Percentiles rank a stretch among this genome's conserved stretches.
These are phyloP conservation scores for Catocala nupta DNA, from an alignment of 2,888 invertebrate species.

Conservation along the genomic window DNA sequence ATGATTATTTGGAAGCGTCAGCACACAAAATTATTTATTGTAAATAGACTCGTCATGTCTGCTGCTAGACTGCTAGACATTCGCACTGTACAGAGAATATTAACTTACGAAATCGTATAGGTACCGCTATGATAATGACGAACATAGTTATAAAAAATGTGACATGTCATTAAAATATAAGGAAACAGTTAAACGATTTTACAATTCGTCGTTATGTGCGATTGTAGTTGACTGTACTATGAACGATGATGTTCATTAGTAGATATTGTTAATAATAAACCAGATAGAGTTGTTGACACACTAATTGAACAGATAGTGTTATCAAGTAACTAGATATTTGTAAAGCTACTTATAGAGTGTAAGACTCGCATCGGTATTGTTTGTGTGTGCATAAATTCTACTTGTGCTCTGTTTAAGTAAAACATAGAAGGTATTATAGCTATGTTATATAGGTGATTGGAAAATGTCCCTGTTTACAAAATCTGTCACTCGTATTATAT, in stretches of 20 bases:
- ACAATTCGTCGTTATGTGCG: neutral
- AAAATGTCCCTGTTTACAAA: too few species aligned
- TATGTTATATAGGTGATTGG: too few species aligned
- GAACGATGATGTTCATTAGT: conserved; percentile 55
- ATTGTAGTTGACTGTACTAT: conserved; percentile 53
- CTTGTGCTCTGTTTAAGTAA: conserved; percentile 15
- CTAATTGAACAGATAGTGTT: conserved; percentile 79
- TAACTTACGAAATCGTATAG: neutral
- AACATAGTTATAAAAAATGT: too few species aligned
- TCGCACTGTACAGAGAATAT: neutral
- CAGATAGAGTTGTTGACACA: conserved; percentile 81
- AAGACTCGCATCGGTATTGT: conserved; percentile 38
- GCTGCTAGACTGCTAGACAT: conserved; percentile 26
- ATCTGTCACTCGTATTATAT: too few species aligned
- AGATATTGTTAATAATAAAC: conserved; percentile 68
- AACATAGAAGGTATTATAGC: too few species aligned
- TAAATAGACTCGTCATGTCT: conserved; percentile 33
- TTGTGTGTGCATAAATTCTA: conserved; percentile 34
- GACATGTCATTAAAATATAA: too few species aligned
- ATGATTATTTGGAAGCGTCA: conserved; percentile 23
- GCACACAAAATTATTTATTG: conserved; percentile 27
- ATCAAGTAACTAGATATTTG: conserved; percentile 64
- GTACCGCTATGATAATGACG: too few species aligned
- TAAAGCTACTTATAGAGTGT: conserved; percentile 43
- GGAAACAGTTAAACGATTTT: too few species aligned